Evolutionary conservation across 2,113 vertebrate genomes (phyloP).

Genomic region (Nyctibius bracteatus): DNA sequence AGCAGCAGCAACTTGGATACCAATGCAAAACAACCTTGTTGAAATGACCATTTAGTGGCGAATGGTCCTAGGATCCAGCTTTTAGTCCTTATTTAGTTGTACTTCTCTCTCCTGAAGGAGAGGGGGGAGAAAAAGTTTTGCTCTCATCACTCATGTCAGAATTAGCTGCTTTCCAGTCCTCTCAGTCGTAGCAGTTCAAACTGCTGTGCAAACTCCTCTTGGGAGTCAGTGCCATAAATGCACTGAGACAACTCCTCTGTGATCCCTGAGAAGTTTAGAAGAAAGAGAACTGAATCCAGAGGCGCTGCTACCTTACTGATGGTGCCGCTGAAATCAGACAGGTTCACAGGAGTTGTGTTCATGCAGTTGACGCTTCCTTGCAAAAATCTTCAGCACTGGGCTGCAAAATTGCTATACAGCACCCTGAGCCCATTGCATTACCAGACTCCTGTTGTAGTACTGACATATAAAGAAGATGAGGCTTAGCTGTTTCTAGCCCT

Average conservation of each 20-base stretch:
- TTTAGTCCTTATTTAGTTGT: constrained; percentile 40
- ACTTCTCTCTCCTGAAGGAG: not conserved
- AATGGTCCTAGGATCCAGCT: not conserved
- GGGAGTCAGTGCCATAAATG: not conserved
- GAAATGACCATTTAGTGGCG: not conserved
- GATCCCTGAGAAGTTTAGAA: not conserved
- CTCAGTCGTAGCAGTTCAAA: rapidly evolving
- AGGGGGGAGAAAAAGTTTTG: not conserved
- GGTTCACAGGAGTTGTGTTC: not conserved
- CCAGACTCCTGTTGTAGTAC: too few species aligned
- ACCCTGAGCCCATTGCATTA: rapidly evolving
- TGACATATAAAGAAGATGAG: not conserved
- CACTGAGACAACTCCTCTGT: rapidly evolving
- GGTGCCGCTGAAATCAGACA: not conserved
- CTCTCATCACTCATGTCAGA: not conserved
- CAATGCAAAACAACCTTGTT: not conserved
- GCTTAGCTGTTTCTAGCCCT: not conserved
- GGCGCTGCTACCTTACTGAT: not conserved
- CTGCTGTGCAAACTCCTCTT: not conserved
- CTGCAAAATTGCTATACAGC: not conserved
- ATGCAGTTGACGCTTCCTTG: not conserved
- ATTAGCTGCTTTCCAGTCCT: not conserved
- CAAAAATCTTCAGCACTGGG: not conserved
- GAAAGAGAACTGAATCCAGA: not conserved
- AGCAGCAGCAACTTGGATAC: constrained; percentile 31